These are phyloP conservation scores for Helobdella robusta DNA, from an alignment of 2,888 invertebrate genomes.

Conservation along the genomic window DNA sequence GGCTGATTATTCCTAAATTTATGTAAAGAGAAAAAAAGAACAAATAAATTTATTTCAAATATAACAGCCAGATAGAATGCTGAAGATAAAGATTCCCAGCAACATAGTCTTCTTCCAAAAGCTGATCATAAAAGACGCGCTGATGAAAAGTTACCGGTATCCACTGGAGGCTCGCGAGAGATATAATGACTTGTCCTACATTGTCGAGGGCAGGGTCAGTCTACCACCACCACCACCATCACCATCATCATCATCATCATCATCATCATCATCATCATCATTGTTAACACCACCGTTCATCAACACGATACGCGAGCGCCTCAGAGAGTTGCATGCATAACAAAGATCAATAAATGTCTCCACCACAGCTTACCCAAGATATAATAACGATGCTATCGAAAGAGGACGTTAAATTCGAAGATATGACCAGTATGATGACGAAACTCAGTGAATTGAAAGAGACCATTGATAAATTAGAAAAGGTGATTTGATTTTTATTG, in stretches of 20 bases:
- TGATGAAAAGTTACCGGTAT: slow-evolving; percentile 13
- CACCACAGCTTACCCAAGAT: background rate
- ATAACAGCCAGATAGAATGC: background rate
- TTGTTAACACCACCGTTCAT: too few relatives aligned
- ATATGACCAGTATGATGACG: slow-evolving; percentile 11
- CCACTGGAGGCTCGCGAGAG: background rate
- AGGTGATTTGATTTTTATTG: background rate
- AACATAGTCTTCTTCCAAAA: slow-evolving; percentile 17
- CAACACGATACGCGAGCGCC: too few relatives aligned
- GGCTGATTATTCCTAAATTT: too few relatives aligned
- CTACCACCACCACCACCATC: background rate
- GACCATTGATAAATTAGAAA: background rate
- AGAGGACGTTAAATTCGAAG: slow-evolving; percentile 16
- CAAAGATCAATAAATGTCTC: too few relatives aligned
- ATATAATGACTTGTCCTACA: slow-evolving; percentile 2
- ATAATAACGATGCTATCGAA: background rate
- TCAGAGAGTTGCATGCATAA: too few relatives aligned
- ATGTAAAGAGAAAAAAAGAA: too few relatives aligned
- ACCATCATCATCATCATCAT: too few relatives aligned
- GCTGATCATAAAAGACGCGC: slow-evolving; percentile 11
- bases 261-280: too few relatives aligned
- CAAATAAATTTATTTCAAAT: too few relatives aligned
- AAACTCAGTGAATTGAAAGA: slow-evolving; percentile 6
- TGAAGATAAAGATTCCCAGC: background rate
- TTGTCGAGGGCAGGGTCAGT: slow-evolving; percentile 9